phyloP scores from a whole-genome alignment of 2,113 vertebrate genomes.

The Lophius piscatorius region DNA sequence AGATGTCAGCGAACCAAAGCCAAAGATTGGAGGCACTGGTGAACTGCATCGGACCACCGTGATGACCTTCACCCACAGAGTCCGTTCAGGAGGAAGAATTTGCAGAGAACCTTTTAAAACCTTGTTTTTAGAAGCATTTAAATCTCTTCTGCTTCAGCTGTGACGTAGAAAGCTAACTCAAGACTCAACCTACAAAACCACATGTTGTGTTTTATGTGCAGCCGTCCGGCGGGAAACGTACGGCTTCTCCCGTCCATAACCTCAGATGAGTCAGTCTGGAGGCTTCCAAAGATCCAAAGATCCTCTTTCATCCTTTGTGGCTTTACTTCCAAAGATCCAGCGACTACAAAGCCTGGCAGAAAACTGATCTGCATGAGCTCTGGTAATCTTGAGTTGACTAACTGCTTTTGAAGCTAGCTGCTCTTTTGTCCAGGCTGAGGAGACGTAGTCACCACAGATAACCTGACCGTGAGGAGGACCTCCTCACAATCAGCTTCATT shows the following conservation, averaged over 20 bases:
- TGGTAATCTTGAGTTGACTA: constrained; percentile 73
- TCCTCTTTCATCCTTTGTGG: constrained; percentile 78
- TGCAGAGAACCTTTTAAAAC: too few species aligned
- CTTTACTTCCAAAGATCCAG: constrained; percentile 53
- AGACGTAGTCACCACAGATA: constrained; percentile 29
- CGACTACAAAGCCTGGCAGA: constrained; percentile 62
- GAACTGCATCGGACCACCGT: background rate
- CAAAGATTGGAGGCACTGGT: too few species aligned
- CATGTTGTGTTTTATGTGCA: too few species aligned
- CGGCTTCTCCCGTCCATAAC: constrained; percentile 60
- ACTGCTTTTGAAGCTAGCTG: constrained; percentile 68
- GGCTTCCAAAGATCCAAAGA: constrained; percentile 55
- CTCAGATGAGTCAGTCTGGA: constrained; percentile 56
- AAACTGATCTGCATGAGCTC: constrained; percentile 68
- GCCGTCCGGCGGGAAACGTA: constrained; percentile 47
- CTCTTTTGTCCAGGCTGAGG: constrained; percentile 58
- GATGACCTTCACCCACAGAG: background rate
- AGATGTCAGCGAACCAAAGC: too few species aligned
- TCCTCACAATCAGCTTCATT: constrained; percentile 2
- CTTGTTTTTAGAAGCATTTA: too few species aligned
- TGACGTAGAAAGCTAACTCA: constrained; percentile 8
- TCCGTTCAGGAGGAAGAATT: too few species aligned
- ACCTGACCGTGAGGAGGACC: constrained; percentile 17
- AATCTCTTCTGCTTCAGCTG: too few species aligned
- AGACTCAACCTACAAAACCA: too few species aligned